Conservation (phyloP, 1,140 invertebrate species). For the Theocolax elegans region DNA sequence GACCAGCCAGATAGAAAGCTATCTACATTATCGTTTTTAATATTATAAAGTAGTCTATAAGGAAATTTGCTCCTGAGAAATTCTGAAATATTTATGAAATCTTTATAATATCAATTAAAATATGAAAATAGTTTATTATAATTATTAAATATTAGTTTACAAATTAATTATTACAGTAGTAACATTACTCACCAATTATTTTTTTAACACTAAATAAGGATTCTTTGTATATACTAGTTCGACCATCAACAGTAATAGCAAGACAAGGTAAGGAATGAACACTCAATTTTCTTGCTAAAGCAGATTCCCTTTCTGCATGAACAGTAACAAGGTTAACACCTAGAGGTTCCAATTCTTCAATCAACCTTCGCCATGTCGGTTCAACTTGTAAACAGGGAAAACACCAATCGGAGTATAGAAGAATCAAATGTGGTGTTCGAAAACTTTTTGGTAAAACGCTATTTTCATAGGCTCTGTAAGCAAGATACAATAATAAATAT, state of each 20-base stretch:
- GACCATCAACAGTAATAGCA: conserved; percentile 83
- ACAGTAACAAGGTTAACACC: conserved; percentile 81
- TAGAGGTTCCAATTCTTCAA: conserved; percentile 85
- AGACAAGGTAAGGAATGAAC: conserved; percentile 84
- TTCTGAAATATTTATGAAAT: conserved; percentile 67
- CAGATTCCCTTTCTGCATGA: conserved; percentile 83
- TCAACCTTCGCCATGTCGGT: conserved; percentile 82
- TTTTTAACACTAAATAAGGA: conserved; percentile 80
- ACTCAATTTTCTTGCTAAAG: conserved; percentile 80
- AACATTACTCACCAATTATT: conserved; percentile 74
- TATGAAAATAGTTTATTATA: background rate
- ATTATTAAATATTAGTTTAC: background rate
- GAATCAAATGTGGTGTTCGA: conserved; percentile 82
- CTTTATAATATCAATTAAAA: background rate
- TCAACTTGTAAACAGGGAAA: conserved; percentile 89
- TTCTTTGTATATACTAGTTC: conserved; percentile 83
- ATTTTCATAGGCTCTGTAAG: conserved; percentile 85
- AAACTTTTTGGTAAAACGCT: conserved; percentile 85
- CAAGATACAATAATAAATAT: conserved; percentile 9
- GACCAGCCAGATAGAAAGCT: conserved; percentile 87
- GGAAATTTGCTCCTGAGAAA: conserved; percentile 88
- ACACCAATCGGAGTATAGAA: conserved; percentile 95
- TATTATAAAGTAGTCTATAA: conserved; percentile 77
- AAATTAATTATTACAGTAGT: conserved; percentile 15
- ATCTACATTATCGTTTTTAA: conserved; percentile 81